phyloP scores from a whole-genome alignment of 2,113 vertebrate species.

The Manacus vitellinus region DNA sequence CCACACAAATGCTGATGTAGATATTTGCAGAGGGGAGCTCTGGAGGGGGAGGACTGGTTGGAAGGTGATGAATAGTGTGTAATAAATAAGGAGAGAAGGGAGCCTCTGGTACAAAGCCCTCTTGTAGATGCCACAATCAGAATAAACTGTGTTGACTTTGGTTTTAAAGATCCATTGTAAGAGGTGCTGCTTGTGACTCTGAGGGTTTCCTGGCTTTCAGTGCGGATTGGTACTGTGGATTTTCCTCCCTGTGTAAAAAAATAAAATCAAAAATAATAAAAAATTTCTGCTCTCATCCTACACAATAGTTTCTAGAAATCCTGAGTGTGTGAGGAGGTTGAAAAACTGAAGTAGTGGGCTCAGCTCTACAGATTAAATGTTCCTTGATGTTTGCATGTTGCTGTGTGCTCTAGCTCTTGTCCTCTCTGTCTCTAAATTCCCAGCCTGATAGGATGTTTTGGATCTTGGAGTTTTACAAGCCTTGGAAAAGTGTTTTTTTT shows the following conservation, averaged over 20 bases:
- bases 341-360: background rate
- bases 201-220: background rate
- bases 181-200: background rate
- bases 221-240: background rate
- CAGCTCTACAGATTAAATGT: background rate
- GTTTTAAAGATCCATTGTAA: conserved; percentile 17
- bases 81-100: background rate
- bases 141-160: background rate
- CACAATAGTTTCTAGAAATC: background rate
- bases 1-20: background rate
- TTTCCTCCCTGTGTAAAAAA: background rate
- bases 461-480: background rate
- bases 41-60: background rate
- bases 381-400: background rate
- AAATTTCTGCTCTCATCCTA: background rate
- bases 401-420: background rate
- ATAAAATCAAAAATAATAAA: background rate
- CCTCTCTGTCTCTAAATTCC: background rate
- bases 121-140: background rate
- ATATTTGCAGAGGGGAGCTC: background rate
- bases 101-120: conserved; percentile 15
- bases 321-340: background rate
- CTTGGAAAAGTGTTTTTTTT: background rate
- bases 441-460: background rate
- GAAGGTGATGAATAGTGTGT: background rate